These are phyloP conservation scores for Caenorhabditis elegans DNA, from an alignment of 1,140 invertebrate species.

Conservation along the genomic window DNA sequence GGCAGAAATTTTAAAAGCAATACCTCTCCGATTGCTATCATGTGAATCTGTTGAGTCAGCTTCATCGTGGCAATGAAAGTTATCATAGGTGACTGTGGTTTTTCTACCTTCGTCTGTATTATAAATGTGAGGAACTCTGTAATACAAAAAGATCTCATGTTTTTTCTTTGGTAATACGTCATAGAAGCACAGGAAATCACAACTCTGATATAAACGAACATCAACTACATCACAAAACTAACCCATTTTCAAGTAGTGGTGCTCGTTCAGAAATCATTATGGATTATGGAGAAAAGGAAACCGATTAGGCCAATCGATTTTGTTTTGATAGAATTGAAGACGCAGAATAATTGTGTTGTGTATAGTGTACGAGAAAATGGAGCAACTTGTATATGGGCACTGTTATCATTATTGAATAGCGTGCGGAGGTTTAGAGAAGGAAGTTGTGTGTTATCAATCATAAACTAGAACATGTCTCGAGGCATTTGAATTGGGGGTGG, in stretches of 20 bases:
- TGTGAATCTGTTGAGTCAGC: background rate
- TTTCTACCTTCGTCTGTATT: constrained; percentile 1
- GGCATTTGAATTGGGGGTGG: background rate
- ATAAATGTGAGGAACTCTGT: background rate
- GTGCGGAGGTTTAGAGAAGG: background rate
- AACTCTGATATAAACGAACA: background rate
- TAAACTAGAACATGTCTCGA: constrained; percentile 1
- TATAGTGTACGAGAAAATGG: too few species aligned
- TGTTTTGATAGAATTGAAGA: background rate
- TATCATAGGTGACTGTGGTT: constrained; percentile 36
- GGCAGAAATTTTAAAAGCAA: background rate
- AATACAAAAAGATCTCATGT: background rate
- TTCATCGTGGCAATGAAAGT: constrained; percentile 56
- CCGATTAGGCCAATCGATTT: too few species aligned
- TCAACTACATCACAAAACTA: background rate
- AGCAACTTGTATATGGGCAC: constrained; percentile 1
- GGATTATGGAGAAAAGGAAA: too few species aligned
- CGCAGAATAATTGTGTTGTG: background rate
- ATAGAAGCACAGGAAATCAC: background rate
- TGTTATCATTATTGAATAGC: background rate
- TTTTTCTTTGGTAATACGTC: background rate
- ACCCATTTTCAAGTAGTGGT: constrained; percentile 23
- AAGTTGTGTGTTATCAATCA: constrained; percentile 2
- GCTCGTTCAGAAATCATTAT: constrained; percentile 6
- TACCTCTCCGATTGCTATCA: constrained; percentile 34